phyloP scores from a whole-genome alignment of 1,140 invertebrate genomes.

The Subanguina moxae region DNA sequence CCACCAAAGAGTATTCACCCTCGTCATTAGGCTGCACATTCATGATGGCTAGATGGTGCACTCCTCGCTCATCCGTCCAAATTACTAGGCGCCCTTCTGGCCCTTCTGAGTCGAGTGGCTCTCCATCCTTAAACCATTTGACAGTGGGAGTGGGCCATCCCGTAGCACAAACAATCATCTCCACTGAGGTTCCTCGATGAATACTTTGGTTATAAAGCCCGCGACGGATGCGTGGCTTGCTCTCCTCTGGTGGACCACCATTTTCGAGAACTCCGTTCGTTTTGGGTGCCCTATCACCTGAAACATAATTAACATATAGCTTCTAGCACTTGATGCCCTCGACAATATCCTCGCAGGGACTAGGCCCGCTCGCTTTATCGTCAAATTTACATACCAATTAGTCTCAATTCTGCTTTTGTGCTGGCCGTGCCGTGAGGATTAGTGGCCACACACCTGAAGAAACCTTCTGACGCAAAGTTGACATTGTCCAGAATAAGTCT shows the following conservation, averaged over 20 bases:
- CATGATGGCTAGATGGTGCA: constrained; percentile 55
- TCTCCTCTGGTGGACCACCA: constrained; percentile 45
- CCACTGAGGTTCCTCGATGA: constrained; percentile 44
- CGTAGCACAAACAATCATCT: constrained; percentile 47
- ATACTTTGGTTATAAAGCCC: constrained; percentile 58
- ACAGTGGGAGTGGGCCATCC: constrained; percentile 54
- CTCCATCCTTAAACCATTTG: constrained; percentile 58
- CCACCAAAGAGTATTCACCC: constrained; percentile 54
- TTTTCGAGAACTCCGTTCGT: constrained; percentile 20
- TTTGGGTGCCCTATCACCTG: constrained; percentile 45
- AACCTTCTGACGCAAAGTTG: constrained; percentile 49
- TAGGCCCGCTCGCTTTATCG: not conserved
- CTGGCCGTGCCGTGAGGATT: constrained; percentile 58
- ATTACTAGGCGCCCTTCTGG: constrained; percentile 54
- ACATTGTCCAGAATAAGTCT: constrained; percentile 50
- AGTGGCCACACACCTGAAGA: constrained; percentile 56
- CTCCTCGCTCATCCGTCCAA: constrained; percentile 57
- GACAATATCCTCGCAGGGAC: too few relatives aligned
- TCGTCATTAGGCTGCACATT: constrained; percentile 52
- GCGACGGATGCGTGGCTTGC: constrained; percentile 55
- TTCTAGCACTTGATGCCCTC: not conserved
- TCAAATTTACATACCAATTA: constrained; percentile 43
- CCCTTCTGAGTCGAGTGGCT: constrained; percentile 43
- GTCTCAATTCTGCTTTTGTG: constrained; percentile 55
- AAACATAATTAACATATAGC: constrained; percentile 11